These are phyloP conservation scores for Diplosoma virens DNA, from an alignment of 23 tunicate species.

Conservation along the genomic window DNA sequence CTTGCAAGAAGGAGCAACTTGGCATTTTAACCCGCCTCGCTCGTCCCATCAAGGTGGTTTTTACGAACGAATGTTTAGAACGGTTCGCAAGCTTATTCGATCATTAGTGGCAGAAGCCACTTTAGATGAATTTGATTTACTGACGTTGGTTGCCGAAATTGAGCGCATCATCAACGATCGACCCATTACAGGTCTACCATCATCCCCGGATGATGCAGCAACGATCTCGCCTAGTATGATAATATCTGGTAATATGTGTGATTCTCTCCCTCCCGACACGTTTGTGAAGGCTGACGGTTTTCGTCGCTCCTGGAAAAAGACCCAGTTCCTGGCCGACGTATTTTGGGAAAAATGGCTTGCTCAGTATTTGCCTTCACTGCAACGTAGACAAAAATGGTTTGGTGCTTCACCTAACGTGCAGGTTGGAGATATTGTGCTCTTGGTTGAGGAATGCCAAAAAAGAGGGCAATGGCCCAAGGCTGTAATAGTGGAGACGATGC, in stretches of 20 bases:
- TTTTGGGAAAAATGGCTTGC: slow-evolving; percentile 9
- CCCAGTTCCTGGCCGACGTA: not conserved
- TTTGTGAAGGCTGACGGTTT: slow-evolving; percentile 29
- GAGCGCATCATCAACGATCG: slow-evolving; percentile 31
- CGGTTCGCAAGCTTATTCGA: not conserved
- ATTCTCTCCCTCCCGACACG: not conserved
- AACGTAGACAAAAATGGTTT: slow-evolving; percentile 25
- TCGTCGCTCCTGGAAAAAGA: not conserved
- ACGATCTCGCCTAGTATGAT: not conserved
- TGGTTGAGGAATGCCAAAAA: not conserved
- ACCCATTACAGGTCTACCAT: slow-evolving; percentile 3
- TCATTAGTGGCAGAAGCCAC: not conserved
- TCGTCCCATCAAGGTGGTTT: slow-evolving; percentile 7
- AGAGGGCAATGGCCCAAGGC: slow-evolving; percentile 23
- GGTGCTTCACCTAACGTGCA: not conserved
- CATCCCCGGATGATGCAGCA: not conserved
- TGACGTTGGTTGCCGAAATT: not conserved
- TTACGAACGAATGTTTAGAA: not conserved
- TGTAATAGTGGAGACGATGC: slow-evolving; percentile 15
- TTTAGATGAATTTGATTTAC: not conserved
- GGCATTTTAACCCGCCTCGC: slow-evolving; percentile 4
- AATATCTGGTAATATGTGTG: not conserved
- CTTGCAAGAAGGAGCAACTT: too few relatives aligned
- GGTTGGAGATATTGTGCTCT: slow-evolving; percentile 12
- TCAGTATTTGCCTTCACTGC: slow-evolving; percentile 18